phyloP scores from a whole-genome alignment of 1,140 invertebrate genomes.

The Scaptomyza montana region DNA sequence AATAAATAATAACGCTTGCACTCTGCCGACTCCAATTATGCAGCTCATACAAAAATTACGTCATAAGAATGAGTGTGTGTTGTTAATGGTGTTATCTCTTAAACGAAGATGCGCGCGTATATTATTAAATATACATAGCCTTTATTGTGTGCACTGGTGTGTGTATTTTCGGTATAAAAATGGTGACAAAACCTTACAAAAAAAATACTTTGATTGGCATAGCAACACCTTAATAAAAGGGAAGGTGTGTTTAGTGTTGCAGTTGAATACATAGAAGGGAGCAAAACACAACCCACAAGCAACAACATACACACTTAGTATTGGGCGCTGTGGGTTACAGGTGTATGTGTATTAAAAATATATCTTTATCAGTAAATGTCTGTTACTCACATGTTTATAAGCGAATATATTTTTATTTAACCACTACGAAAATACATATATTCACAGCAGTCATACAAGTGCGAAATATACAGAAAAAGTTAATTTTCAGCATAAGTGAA shows the following conservation, averaged over 20 bases:
- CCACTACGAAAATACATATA: neutral
- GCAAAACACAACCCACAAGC: neutral
- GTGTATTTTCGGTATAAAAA: conserved; percentile 21
- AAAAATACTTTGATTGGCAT: conserved; percentile 38
- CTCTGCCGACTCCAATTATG: conserved; percentile 21
- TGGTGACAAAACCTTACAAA: conserved; percentile 28
- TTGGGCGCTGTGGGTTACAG: conserved; percentile 6
- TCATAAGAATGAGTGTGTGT: conserved; percentile 37
- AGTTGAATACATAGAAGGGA: no score
- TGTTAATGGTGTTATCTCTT: conserved; percentile 15
- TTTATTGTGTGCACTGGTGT: neutral
- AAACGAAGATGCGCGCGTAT: neutral
- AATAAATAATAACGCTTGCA: conserved; percentile 33
- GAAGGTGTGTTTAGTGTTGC: neutral
- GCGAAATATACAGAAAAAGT: neutral
- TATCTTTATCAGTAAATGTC: conserved; percentile 19
- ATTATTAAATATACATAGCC: conserved; percentile 1
- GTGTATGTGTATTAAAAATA: conserved; percentile 20
- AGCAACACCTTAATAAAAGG: neutral
- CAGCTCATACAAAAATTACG: conserved; percentile 30
- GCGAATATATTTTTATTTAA: conserved; percentile 4
- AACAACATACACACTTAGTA: conserved; percentile 13
- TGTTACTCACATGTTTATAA: conserved; percentile 32
- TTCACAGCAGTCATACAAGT: neutral
- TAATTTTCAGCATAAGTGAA: conserved; percentile 15